Conservation (phyloP, 92 coral and sea anemone species). For the Hydrozoanthus gracilis region DNA sequence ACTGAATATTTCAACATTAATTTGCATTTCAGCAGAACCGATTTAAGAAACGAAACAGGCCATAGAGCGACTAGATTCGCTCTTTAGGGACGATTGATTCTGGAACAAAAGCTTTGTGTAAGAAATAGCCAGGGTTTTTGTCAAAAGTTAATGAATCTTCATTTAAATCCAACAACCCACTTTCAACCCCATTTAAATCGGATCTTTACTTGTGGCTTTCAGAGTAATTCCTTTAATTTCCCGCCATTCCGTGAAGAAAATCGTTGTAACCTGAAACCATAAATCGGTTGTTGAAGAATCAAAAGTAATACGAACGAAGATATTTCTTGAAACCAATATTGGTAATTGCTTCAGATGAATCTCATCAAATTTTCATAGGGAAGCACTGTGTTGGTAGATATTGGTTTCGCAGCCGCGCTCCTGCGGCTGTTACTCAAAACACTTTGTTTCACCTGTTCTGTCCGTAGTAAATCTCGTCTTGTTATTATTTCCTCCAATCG, state of each 20-base stretch:
- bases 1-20: conserved; percentile 8
- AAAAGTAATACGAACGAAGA: not conserved
- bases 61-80: not conserved
- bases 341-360: conserved; percentile 17
- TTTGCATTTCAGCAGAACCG: conserved; percentile 8
- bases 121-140: not conserved
- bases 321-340: not conserved
- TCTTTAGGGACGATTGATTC: no score
- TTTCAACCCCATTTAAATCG: not conserved
- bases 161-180: not conserved
- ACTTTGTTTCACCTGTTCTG: conserved; percentile 20
- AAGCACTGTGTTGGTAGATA: conserved; percentile 8
- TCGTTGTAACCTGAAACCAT: not conserved
- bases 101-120: not conserved
- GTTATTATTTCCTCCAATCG: not conserved
- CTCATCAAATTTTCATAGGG: conserved; percentile 36
- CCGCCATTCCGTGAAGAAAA: not conserved
- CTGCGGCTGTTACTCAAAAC: conserved; percentile 22
- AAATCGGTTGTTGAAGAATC: not conserved
- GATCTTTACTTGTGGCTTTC: not conserved
- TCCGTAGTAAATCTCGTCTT: conserved; percentile 12
- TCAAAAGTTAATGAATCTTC: not conserved
- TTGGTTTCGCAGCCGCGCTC: conserved; percentile 9
- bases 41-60: not conserved
- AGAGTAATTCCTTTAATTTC: not conserved